A percentile compares a stretch with the other conserved stretches of the same genome.
These are phyloP conservation scores for Vicugna pacos DNA, from an alignment of 2,113 vertebrate genomes.

Conservation along the genomic window DNA sequence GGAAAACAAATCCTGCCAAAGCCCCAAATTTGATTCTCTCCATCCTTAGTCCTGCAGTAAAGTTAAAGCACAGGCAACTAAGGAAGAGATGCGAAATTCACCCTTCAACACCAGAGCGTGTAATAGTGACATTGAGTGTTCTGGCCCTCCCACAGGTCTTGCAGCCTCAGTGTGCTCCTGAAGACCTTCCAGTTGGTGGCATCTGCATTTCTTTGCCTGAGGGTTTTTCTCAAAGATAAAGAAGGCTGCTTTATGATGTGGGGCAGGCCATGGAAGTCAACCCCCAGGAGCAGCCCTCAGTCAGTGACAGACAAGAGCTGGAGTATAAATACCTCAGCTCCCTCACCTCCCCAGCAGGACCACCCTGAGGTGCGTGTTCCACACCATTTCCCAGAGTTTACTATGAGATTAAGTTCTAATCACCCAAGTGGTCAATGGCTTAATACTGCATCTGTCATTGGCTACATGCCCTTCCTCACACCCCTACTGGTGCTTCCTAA, in stretches of 20 bases:
- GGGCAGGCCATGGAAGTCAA: neutral
- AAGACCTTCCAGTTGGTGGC: neutral
- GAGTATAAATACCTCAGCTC: neutral
- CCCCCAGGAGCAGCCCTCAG: neutral
- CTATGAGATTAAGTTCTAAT: neutral
- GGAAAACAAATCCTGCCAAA: neutral
- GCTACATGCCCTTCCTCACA: neutral
- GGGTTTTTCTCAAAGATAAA: neutral
- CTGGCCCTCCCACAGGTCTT: neutral
- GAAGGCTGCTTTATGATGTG: neutral
- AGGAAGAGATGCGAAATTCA: constrained; percentile 62
- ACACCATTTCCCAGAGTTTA: neutral
- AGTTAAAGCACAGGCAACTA: neutral
- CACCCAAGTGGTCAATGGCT: neutral
- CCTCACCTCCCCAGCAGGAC: neutral
- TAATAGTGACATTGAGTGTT: neutral
- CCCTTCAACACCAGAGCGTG: constrained; percentile 82
- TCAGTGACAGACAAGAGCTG: neutral
- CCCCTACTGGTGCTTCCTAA: neutral
- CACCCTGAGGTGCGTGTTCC: neutral
- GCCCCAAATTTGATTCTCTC: neutral
- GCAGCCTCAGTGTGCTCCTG: neutral
- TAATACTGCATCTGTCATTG: neutral
- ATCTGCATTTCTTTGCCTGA: neutral
- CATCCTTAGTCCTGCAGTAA: neutral